Conservation (phyloP, 2,888 invertebrate genomes). For the Watsonalla binaria region DNA sequence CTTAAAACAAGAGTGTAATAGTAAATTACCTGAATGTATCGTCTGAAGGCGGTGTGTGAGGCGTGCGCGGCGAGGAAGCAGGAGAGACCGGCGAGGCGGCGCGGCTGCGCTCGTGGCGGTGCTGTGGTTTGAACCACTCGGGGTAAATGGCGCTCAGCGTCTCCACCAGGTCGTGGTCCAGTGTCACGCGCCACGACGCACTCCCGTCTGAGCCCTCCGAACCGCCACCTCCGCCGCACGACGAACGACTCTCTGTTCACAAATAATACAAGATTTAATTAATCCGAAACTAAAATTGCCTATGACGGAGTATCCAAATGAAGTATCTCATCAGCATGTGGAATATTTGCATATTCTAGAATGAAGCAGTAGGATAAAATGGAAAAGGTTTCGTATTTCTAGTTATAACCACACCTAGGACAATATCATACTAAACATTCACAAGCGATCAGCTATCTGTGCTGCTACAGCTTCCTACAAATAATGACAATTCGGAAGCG, state of each 20-base stretch:
- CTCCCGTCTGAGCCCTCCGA: slow-evolving; percentile 84
- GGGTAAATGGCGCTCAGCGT: slow-evolving; percentile 95
- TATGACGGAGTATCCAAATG: too few relatives aligned
- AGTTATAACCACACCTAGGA: not conserved
- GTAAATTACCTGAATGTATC: slow-evolving; percentile 60
- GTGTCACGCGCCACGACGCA: slow-evolving; percentile 93
- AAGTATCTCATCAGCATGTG: too few relatives aligned
- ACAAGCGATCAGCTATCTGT: slow-evolving; percentile 4
- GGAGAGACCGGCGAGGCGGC: slow-evolving; percentile 58
- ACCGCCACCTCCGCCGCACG: slow-evolving; percentile 86
- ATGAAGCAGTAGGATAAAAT: too few relatives aligned
- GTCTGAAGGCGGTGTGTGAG: slow-evolving; percentile 57
- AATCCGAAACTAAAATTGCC: too few relatives aligned
- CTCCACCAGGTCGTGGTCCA: slow-evolving; percentile 95
- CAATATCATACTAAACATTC: not conserved
- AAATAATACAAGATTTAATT: slow-evolving; percentile 10
- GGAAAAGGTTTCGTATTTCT: not conserved
- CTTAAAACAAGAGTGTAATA: not conserved
- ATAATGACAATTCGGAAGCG: slow-evolving; percentile 18
- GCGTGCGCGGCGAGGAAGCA: slow-evolving; percentile 51
- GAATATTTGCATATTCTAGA: too few relatives aligned
- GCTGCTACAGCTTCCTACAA: slow-evolving; percentile 1
- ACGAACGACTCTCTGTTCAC: slow-evolving; percentile 84
- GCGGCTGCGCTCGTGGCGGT: slow-evolving; percentile 61
- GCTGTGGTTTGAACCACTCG: slow-evolving; percentile 90